Evolutionary conservation across 2,888 invertebrate species (phyloP).

Genomic region (Himalopsyche kuldschensis): DNA sequence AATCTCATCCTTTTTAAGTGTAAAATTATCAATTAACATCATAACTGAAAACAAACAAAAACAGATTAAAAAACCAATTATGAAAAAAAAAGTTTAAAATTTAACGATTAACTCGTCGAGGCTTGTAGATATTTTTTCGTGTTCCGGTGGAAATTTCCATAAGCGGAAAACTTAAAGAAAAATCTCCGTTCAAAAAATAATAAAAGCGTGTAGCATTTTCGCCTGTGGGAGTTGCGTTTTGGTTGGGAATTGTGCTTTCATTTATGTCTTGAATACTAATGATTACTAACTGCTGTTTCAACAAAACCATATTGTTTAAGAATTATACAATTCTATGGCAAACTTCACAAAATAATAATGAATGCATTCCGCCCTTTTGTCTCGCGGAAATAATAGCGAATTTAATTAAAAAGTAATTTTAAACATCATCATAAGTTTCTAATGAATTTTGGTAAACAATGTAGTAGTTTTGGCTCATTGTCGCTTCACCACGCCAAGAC

Average conservation of each 20-base stretch:
- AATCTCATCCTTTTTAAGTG: not conserved
- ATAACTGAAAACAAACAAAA: not conserved
- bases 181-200: not conserved
- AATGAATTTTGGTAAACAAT: not conserved
- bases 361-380: not conserved
- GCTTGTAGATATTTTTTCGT: not conserved
- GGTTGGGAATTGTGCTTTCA: not conserved
- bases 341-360: not conserved
- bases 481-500: too few relatives aligned
- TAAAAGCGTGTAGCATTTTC: not conserved
- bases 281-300: not conserved
- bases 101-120: not conserved
- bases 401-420: not conserved
- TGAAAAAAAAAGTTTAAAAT: not conserved
- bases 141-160: not conserved
- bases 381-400: not conserved
- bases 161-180: not conserved
- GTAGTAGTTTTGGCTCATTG: too few relatives aligned
- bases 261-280: constrained; percentile 1
- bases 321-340: not conserved
- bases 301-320: not conserved
- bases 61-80: not conserved
- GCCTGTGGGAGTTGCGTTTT: not conserved
- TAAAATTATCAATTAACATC: not conserved
- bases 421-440: not conserved